Base-by-base conservation (phyloP, 2,113 vertebrate genomes). In the Ctenomys sociabilis region DNA sequence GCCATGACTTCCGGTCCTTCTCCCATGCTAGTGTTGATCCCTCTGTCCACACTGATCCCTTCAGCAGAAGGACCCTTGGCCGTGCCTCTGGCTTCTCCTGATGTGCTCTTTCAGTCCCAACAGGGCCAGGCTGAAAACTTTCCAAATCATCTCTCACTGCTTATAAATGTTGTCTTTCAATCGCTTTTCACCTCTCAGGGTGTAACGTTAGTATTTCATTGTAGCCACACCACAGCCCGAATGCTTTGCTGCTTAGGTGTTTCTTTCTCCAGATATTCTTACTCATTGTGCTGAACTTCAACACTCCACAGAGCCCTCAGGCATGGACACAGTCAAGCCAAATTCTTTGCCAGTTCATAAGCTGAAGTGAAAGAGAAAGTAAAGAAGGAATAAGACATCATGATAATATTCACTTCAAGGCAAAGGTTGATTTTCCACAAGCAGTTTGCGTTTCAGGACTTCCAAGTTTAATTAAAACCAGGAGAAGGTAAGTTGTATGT, bases 401-500 rank as follows among this genome's bases (percentile, higher is more conserved):
- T 81, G 35, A 22, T 61, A 64, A 70, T 85, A 61, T 49, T 85
- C 52, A 52, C 63, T 63, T 89, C 73, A 54, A 64, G 63, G 70
- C 37, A 85, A 70, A 85, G 40, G 45, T 37, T 68, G 59, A 64
- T 88, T 87, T 63, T 72, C 37, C 64, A 82, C 35, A 82, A 91
- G 28, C 85, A 84, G 14, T 92, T 75, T 88, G 59, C n/a, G 45
- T 64, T n/a, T 92, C 22, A 45, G 64, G 64, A 72, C 37, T 77
- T 80, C 61, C 77, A 68, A 68, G 59, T 64, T 88, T 80, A 81
- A 89, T 77, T 84, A 68, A 93, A 95, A 84, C 92, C 61, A 59
- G 59, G 49, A 80, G 43, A 83, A 84, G 37, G 43, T 78, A 49
- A 95, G n/a, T 87, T 52, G 12, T 43, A 11, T 64, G 4, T 87